phyloP scores from a whole-genome alignment of 2,888 invertebrate species.

The Zonitis immaculata region DNA sequence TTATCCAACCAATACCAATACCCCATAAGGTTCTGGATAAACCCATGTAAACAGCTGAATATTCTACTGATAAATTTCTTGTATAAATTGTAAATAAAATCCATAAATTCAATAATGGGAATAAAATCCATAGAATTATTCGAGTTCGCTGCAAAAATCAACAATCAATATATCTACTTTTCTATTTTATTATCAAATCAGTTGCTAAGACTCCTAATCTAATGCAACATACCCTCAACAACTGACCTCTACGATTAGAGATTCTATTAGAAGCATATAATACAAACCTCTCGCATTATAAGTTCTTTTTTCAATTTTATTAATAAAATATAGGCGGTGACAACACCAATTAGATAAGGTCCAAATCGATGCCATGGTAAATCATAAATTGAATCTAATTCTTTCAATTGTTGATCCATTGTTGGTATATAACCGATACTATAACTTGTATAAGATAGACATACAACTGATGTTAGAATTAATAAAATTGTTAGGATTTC shows the following conservation, averaged over 20 bases:
- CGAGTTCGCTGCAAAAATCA: conserved; percentile 23
- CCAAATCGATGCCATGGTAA: conserved; percentile 52
- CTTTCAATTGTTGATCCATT: conserved; percentile 44
- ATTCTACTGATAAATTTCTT: conserved; percentile 47
- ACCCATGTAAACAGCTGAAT: conserved; percentile 51
- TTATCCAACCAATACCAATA: conserved; percentile 54
- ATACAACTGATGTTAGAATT: conserved; percentile 38
- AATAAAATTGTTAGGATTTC: conserved; percentile 33
- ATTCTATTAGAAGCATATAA: too few species aligned
- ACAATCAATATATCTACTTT: too few species aligned
- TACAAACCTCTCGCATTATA: conserved; percentile 33
- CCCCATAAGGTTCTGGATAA: conserved; percentile 54
- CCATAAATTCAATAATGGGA: conserved; percentile 44
- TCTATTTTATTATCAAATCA: too few species aligned
- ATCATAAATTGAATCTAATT: conserved; percentile 49
- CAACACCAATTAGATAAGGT: conserved; percentile 51
- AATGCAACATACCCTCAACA: too few species aligned
- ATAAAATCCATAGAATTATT: conserved; percentile 41
- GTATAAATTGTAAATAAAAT: conserved; percentile 48
- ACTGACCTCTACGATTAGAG: too few species aligned
- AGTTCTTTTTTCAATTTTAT: conserved; percentile 39
- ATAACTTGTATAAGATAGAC: conserved; percentile 45
- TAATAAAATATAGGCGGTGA: conserved; percentile 49
- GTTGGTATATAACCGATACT: conserved; percentile 45
- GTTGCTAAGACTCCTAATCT: too few species aligned